A percentile compares a stretch with the other conserved stretches of the same genome.
These are phyloP conservation scores for Fistularia commersonii DNA, from an alignment of 2,797 vertebrate genomes.

Conservation along the genomic window DNA sequence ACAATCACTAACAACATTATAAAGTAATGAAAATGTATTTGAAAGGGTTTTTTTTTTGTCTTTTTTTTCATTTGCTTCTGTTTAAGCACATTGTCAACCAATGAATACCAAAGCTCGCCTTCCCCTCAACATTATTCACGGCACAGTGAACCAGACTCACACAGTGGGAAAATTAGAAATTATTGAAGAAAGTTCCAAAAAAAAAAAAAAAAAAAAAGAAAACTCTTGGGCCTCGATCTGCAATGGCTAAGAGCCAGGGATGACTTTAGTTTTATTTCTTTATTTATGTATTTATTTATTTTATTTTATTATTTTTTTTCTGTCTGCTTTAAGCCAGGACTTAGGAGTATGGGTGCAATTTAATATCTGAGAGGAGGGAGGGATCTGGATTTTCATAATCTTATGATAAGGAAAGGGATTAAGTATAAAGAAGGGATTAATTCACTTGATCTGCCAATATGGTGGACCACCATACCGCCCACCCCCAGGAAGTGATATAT, in stretches of 20 bases:
- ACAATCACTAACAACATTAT: too few relatives aligned
- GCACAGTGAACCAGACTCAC: constrained; percentile 30
- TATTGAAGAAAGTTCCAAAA: constrained; percentile 64
- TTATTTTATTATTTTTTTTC: constrained; percentile 13
- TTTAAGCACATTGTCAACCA: constrained; percentile 70
- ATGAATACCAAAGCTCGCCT: constrained; percentile 63
- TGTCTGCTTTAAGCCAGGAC: constrained; percentile 71
- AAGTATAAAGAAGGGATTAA: constrained; percentile 83
- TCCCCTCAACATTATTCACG: constrained; percentile 64
- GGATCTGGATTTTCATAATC: constrained; percentile 82
- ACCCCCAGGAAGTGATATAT: constrained; percentile 71
- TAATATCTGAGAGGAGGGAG: constrained; percentile 79
- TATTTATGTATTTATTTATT: constrained; percentile 12
- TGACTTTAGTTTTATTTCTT: constrained; percentile 12
- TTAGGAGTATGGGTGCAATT: constrained; percentile 80
- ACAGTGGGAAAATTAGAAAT: constrained; percentile 61
- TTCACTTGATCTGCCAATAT: constrained; percentile 83
- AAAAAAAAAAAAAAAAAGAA: constrained; percentile 74
- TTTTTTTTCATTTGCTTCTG: neutral
- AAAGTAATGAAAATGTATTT: constrained; percentile 57
- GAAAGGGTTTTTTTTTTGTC: constrained; percentile 69
- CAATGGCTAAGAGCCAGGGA: constrained; percentile 37
- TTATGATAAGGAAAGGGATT: constrained; percentile 82
- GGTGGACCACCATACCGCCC: constrained; percentile 75
- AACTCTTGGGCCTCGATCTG: constrained; percentile 43